Base-by-base conservation (phyloP, 2,797 vertebrate genomes). In the Euphonia xanthogaster region DNA sequence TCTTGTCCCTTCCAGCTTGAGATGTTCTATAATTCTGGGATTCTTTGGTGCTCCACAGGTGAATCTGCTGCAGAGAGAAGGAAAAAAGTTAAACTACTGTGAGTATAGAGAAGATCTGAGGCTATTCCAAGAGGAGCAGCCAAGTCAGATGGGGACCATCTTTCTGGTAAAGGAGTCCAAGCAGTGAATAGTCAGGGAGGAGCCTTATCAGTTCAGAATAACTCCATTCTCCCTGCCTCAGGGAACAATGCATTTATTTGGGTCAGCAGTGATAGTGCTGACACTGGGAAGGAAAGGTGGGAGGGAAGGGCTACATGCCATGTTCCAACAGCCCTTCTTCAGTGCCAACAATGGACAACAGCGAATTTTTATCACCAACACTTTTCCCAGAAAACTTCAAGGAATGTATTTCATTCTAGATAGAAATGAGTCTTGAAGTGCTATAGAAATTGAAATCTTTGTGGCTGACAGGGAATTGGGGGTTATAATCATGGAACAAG, bases 61-160 rank as follows among this genome's bases (percentile, higher is more conserved):
- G 60, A 89, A 88, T 40, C 9, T 39, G 40, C 37, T 67, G 51
- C 58, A 42, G 60, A 73, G 47, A 70, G 48, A 78, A 81, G 62
- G 30, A 78, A 94, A 91, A 37, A 33, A 25, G 58, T 92, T 92
- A 83, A 79, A 90, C 55, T 75, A 1, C 51, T 67, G n/a, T 27
- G 58, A 95, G 33, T 27, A 22, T 2, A 53, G 81, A 83, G 71
- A 89, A 87, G 54, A 74, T 45, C 78, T 93, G 93, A 70, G 62
- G 14, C 73, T 93, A 37, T 87, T 93, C 93, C 93, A 95, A 78
- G 76, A 95, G 40, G 70, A 94, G 22, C 75, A 75, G 94, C 95
- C 95, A 95, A 94, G 87, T 91, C 95, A 93, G 91, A 97, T 91
- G 95, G 55, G 79, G 90, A 92, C 87, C 85, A 95, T 94, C 75